Percentiles rank a stretch among this genome's conserved stretches.
Evolutionary conservation across 2,888 invertebrate species (phyloP).

Genomic region (Dynastes tityus): DNA sequence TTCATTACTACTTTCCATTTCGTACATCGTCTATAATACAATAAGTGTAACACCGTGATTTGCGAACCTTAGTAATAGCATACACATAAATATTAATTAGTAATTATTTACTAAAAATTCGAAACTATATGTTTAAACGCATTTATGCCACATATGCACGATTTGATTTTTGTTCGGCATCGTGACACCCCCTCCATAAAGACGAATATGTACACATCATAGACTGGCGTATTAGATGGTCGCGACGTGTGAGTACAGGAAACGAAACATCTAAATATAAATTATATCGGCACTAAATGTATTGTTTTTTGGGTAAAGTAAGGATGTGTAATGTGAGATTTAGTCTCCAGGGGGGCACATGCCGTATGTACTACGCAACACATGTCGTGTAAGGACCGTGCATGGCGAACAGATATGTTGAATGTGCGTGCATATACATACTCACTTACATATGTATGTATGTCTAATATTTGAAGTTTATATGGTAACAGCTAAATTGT

Average conservation of each 20-base stretch:
- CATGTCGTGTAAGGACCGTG: conserved; percentile 25
- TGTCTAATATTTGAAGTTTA: conserved; percentile 18
- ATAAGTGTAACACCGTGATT: too few species aligned
- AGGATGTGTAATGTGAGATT: conserved; percentile 51
- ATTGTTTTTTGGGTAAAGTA: conserved; percentile 48
- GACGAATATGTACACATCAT: too few species aligned
- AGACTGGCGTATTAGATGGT: not conserved
- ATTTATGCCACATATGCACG: too few species aligned
- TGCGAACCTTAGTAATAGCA: too few species aligned
- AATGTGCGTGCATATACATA: not conserved
- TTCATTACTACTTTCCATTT: too few species aligned
- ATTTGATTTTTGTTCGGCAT: too few species aligned
- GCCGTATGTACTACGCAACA: conserved; percentile 31
- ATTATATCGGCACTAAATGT: conserved; percentile 42
- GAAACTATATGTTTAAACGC: too few species aligned
- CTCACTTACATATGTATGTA: conserved; percentile 2
- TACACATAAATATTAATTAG: too few species aligned
- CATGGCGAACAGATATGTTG: not conserved
- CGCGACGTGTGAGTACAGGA: conserved; percentile 41
- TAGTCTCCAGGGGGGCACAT: conserved; percentile 51
- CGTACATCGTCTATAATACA: too few species aligned
- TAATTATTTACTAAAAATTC: too few species aligned
- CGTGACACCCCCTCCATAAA: too few species aligned
- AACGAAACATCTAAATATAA: conserved; percentile 49
- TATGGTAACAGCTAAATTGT: conserved; percentile 17